Conservation (phyloP, 92 coral and sea anemone genomes). For the Umimayanthus chanpuru region DNA sequence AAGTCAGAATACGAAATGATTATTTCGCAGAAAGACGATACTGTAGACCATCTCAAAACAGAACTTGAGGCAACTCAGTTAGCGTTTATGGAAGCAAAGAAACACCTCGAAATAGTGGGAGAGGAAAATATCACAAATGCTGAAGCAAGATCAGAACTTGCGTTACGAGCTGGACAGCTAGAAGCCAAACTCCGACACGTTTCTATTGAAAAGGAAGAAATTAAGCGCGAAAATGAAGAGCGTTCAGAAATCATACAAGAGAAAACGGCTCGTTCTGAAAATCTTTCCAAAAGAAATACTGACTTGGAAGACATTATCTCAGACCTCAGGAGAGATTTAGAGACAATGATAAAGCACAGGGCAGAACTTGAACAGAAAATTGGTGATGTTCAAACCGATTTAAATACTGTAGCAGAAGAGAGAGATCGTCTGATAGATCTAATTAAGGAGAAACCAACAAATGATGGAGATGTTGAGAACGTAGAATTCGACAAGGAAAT, state of each 20-base stretch:
- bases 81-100: constrained; percentile 9
- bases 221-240: not conserved
- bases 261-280: constrained; percentile 5
- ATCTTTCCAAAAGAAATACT: constrained; percentile 29
- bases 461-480: constrained; percentile 33
- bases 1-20: constrained; percentile 42
- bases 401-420: constrained; percentile 21
- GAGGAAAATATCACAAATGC: constrained; percentile 30
- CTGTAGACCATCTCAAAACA: constrained; percentile 42
- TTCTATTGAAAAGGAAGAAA: constrained; percentile 18
- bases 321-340: constrained; percentile 34
- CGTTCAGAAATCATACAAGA: constrained; percentile 6
- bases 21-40: constrained; percentile 38
- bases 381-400: constrained; percentile 7
- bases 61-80: constrained; percentile 36
- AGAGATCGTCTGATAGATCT: constrained; percentile 9
- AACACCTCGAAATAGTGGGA: constrained; percentile 17
- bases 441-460: constrained; percentile 17
- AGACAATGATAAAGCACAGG: constrained; percentile 33
- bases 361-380: constrained; percentile 48
- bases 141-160: constrained; percentile 43
- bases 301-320: constrained; percentile 32
- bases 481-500: constrained; percentile 42
- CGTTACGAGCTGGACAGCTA: constrained; percentile 29
- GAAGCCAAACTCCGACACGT: constrained; percentile 35